Conservation (phyloP, 2,113 vertebrate genomes). For the Tichodroma muraria region DNA sequence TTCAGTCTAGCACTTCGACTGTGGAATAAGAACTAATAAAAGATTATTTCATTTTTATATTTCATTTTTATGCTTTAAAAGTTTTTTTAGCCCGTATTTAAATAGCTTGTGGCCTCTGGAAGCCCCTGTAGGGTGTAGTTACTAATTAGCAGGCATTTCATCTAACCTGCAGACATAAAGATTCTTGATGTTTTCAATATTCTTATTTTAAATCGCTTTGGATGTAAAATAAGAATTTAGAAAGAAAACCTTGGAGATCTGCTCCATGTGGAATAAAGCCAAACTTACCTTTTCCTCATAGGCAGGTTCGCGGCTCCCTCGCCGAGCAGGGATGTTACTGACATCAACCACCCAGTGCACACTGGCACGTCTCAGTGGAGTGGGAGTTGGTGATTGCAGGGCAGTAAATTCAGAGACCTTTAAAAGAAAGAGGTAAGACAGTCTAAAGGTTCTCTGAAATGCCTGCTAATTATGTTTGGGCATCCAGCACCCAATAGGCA, state of each 20-base stretch:
- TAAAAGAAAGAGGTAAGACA: conserved; percentile 83
- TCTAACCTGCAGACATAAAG: conserved; percentile 68
- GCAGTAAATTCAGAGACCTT: conserved; percentile 80
- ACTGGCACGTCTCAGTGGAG: conserved; percentile 80
- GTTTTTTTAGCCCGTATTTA: background rate
- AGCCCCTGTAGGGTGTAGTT: conserved; percentile 44
- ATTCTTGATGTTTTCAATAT: conserved; percentile 75
- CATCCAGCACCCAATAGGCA: conserved; percentile 63
- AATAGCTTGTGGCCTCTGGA: conserved; percentile 60
- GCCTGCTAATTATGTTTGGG: conserved; percentile 75
- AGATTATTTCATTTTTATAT: background rate
- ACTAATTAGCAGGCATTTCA: conserved; percentile 79
- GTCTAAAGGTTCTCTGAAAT: conserved; percentile 81
- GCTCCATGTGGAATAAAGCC: conserved; percentile 77
- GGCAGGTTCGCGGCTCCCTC: conserved; percentile 78
- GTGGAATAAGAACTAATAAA: background rate
- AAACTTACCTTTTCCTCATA: conserved; percentile 83
- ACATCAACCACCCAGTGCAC: conserved; percentile 75
- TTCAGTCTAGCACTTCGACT: background rate
- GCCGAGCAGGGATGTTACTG: conserved; percentile 75
- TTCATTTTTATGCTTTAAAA: background rate
- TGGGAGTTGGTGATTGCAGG: conserved; percentile 80
- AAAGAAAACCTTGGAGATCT: conserved; percentile 79
- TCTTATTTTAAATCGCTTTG: conserved; percentile 72
- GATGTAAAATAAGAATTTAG: conserved; percentile 74